A percentile compares a stretch with the other conserved stretches of the same genome.
These are phyloP conservation scores for Liopterus haemorrhoidalis DNA, from an alignment of 2,888 invertebrate species.

Conservation along the genomic window DNA sequence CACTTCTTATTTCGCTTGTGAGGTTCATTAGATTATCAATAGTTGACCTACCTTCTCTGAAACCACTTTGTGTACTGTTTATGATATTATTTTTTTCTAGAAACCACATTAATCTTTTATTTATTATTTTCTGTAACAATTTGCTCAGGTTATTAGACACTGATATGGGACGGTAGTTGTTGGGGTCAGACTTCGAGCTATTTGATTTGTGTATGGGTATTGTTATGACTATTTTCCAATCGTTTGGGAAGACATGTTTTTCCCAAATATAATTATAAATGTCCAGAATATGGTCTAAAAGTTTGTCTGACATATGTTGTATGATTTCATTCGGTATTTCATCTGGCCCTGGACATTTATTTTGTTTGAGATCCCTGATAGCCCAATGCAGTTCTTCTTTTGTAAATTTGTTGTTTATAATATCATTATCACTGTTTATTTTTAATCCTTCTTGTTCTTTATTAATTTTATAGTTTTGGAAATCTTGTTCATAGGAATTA, in stretches of 20 bases:
- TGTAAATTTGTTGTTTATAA: conserved; percentile 1
- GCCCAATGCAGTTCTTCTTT: background rate
- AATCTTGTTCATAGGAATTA: background rate
- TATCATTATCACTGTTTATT: background rate
- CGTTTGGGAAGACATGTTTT: background rate
- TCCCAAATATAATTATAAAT: conserved; percentile 4
- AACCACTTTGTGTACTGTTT: conserved; percentile 18
- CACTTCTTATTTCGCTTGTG: too few relatives aligned
- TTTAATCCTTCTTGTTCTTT: conserved; percentile 6
- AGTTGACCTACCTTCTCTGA: too few relatives aligned
- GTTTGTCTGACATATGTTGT: background rate
- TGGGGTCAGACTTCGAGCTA: background rate
- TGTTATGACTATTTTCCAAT: conserved; percentile 3
- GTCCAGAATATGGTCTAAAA: background rate
- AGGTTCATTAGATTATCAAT: too few relatives aligned
- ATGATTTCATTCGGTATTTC: conserved; percentile 5
- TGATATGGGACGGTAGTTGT: conserved; percentile 8
- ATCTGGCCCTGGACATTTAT: conserved; percentile 6
- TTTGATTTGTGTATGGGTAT: conserved; percentile 4
- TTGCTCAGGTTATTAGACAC: conserved; percentile 12
- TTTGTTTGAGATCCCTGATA: conserved; percentile 2
- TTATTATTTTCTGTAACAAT: conserved; percentile 24
- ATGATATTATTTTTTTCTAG: conserved; percentile 22
- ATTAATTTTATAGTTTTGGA: background rate
- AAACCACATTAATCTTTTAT: conserved; percentile 22